Conservation (phyloP, 2,888 invertebrate species). For the Phaonia tiefii region DNA sequence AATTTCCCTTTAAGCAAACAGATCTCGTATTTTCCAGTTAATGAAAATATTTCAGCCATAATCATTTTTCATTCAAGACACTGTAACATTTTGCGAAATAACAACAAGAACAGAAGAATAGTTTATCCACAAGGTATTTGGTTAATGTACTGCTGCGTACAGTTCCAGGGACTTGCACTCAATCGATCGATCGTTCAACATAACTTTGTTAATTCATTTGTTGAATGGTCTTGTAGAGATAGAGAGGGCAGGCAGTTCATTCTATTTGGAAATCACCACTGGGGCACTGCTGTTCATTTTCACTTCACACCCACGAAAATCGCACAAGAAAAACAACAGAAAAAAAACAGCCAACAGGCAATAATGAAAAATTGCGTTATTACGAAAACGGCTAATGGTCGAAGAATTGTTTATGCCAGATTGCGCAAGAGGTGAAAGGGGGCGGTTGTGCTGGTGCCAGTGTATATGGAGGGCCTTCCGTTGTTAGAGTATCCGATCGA, state of each 20-base stretch:
- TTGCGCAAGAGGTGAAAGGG: too few species aligned
- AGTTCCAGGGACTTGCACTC: not conserved
- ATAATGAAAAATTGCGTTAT: constrained; percentile 10
- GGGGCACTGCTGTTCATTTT: constrained; percentile 6
- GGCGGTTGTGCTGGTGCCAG: too few species aligned
- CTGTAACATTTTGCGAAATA: not conserved
- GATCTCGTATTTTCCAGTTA: too few species aligned
- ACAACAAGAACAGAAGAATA: not conserved
- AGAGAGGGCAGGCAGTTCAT: not conserved
- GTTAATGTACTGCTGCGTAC: constrained; percentile 21
- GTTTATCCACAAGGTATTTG: constrained; percentile 14
- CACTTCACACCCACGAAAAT: constrained; percentile 33
- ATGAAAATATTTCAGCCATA: too few species aligned
- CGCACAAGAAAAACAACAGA: not conserved
- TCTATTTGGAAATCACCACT: not conserved
- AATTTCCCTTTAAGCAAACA: too few species aligned
- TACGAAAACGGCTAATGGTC: not conserved
- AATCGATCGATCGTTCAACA: not conserved
- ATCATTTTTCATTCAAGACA: too few species aligned
- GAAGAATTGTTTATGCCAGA: constrained; percentile 18
- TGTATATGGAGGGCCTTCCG: not conserved
- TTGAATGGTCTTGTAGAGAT: too few species aligned
- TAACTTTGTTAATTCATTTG: constrained; percentile 17
- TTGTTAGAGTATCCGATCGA: too few species aligned
- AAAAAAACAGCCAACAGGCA: not conserved